Base-by-base conservation (phyloP, 23 tunicate genomes). In the Clavelina lepadiformis region DNA sequence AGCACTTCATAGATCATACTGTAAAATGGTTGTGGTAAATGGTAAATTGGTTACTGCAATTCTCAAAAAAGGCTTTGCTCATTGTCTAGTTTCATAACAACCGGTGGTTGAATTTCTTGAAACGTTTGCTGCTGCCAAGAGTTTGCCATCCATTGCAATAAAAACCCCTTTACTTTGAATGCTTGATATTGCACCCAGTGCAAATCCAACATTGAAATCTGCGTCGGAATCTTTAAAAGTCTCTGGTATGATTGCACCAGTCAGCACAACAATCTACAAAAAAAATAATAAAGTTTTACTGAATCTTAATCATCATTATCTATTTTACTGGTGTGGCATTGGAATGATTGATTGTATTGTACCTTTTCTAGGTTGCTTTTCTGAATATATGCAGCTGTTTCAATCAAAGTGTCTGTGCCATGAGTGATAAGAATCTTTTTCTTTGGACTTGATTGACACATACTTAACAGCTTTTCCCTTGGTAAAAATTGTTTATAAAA, bases 101-200 rank as follows among this genome's bases (percentile, higher is more conserved):
- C n/a, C n/a, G n/a, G n/a, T n/a, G n/a, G n/a, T n/a, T n/a, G n/a
- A n/a, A n/a, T n/a, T n/a, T n/a, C n/a, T n/a, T n/a, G n/a, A n/a
- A n/a, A n/a, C n/a, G n/a, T n/a, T n/a, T n/a, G n/a, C n/a, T n/a
- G n/a, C n/a, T n/a, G n/a, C n/a, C n/a, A n/a, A n/a, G n/a, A n/a
- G n/a, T n/a, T n/a, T n/a, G n/a, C 74, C 44, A 68, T 68, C 52
- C 36, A 68, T 68, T 28, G 74, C 74, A 7, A 68, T 33, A 33
- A 2, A 68, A 1, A 51, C 61, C 27, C 74, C 61, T n/a, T 49
- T 28, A 11, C n/a, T 5, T 19, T 3, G n/a, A 3, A 65, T 21
- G 28, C 55, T 31, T 21, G 32, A 22, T 29, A 51, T 19, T 7
- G 45, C 28, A 1, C 74, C 74, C n/a, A 52, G 62, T 5, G 61